phyloP scores from a whole-genome alignment of 2,797 vertebrate species.

The Lycodopsis pacificus region DNA sequence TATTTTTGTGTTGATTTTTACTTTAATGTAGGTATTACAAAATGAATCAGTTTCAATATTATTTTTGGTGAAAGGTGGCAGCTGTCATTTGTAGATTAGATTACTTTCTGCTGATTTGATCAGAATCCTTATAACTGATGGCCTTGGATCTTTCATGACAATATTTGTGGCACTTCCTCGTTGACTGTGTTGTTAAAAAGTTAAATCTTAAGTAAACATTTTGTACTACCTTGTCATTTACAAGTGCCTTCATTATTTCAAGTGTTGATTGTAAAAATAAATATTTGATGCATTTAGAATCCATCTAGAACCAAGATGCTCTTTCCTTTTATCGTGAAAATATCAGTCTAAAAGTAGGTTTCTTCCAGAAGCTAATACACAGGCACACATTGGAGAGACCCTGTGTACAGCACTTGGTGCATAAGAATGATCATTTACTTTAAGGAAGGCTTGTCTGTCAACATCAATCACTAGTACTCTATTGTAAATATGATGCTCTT shows the following conservation, averaged over 20 bases:
- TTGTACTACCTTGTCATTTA: no score
- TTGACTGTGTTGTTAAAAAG: no score
- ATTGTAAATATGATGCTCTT: constrained; percentile 11
- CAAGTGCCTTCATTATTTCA: no score
- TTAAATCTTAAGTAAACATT: no score
- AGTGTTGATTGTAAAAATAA: no score
- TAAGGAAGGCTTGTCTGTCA: neutral
- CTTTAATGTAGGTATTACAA: neutral
- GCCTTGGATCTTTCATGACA: neutral
- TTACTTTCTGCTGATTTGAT: no score
- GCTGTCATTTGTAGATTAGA: neutral
- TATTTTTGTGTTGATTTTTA: neutral
- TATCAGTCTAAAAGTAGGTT: neutral
- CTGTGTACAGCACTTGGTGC: neutral
- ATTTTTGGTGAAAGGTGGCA: neutral
- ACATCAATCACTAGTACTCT: neutral
- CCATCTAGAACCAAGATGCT: neutral
- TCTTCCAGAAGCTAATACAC: neutral
- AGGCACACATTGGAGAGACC: neutral
- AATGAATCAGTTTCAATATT: neutral
- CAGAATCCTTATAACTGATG: neutral
- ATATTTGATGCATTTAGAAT: neutral
- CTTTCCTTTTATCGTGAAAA: neutral
- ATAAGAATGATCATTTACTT: neutral
- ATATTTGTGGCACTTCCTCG: neutral